Percentiles rank a stretch among this genome's conserved stretches.
phyloP scores from a whole-genome alignment of 2,888 invertebrate genomes.

The Lissocephala sabroskyi region DNA sequence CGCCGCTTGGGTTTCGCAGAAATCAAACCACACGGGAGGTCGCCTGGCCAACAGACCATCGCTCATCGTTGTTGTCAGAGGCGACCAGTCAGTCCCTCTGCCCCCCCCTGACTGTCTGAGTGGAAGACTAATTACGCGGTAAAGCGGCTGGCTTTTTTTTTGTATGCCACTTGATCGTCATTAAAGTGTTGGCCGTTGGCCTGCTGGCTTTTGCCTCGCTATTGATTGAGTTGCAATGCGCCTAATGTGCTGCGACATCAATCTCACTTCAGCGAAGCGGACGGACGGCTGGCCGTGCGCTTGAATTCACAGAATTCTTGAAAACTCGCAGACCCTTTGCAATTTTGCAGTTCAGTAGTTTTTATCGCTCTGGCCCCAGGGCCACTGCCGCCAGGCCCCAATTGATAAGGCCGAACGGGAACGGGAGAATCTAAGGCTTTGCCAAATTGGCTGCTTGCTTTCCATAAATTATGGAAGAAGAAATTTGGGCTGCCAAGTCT shows the following conservation, averaged over 20 bases:
- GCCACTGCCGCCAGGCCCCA: not conserved
- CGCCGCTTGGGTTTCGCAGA: slow-evolving; percentile 63
- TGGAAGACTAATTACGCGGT: slow-evolving; percentile 54
- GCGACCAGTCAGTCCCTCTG: not conserved
- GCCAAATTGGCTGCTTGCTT: no score
- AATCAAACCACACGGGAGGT: slow-evolving; percentile 68
- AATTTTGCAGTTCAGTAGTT: no score
- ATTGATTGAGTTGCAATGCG: slow-evolving; percentile 67
- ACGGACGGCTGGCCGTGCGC: slow-evolving; percentile 10
- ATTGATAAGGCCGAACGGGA: slow-evolving; percentile 2
- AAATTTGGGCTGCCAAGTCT: slow-evolving; percentile 71
- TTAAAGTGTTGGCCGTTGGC: slow-evolving; percentile 30
- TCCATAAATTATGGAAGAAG: no score
- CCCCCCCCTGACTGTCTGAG: no score
- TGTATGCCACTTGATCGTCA: slow-evolving; percentile 25
- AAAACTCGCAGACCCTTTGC: not conserved
- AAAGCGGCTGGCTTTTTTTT: slow-evolving; percentile 12
- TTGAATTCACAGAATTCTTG: slow-evolving; percentile 46
- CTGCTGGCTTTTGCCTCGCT: slow-evolving; percentile 23
- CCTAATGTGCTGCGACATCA: slow-evolving; percentile 69
- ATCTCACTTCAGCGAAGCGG: slow-evolving; percentile 35
- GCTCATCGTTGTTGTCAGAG: slow-evolving; percentile 40
- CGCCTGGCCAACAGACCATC: slow-evolving; percentile 46
- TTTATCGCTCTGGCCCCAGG: not conserved
- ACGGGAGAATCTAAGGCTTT: slow-evolving; percentile 9